Conservation (phyloP, 2,113 vertebrate genomes). For the Coreoperca whiteheadi region DNA sequence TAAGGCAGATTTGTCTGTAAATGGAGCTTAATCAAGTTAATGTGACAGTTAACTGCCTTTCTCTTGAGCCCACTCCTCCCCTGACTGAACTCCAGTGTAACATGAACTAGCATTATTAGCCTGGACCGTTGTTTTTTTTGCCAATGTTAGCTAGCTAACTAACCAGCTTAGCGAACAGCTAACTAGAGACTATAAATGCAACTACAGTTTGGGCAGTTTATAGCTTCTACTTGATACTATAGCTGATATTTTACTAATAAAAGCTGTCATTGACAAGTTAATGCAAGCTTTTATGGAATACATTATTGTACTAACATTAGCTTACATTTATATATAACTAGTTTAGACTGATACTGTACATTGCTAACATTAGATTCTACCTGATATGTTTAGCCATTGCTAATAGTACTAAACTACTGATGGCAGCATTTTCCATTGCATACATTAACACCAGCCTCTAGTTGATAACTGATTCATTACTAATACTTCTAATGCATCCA, state of each 20-base stretch:
- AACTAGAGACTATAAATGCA: neutral
- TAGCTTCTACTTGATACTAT: neutral
- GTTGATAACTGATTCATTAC: too few species aligned
- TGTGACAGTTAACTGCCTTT: neutral
- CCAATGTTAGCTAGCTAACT: too few species aligned
- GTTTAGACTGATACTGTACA: neutral
- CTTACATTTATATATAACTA: neutral
- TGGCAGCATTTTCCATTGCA: neutral
- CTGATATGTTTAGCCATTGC: neutral
- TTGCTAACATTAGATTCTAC: neutral
- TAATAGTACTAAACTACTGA: neutral
- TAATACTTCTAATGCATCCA: neutral
- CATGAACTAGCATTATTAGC: neutral
- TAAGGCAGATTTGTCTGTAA: neutral
- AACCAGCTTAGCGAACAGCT: too few species aligned
- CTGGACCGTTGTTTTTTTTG: neutral
- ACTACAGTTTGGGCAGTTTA: neutral
- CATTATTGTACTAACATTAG: neutral
- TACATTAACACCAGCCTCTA: neutral
- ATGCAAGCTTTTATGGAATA: neutral
- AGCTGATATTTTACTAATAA: neutral
- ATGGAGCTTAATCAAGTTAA: neutral
- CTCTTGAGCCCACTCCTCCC: neutral
- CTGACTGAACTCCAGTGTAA: neutral
- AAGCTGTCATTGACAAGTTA: neutral